phyloP scores from a whole-genome alignment of 2,113 vertebrate genomes.

The Petrocephalus microphthalmus region DNA sequence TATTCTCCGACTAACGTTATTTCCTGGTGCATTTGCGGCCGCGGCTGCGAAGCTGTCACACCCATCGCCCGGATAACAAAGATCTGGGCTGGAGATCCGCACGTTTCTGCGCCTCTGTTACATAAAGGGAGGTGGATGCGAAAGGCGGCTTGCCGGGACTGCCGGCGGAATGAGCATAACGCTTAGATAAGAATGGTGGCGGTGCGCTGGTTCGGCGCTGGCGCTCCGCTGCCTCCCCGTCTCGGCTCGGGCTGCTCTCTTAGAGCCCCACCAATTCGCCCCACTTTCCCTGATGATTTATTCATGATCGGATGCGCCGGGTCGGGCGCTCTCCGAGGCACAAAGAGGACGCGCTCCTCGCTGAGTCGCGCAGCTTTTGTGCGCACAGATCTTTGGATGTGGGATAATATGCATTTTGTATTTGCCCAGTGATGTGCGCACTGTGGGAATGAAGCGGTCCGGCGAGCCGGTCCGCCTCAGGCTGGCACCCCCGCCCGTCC shows the following conservation, averaged over 20 bases:
- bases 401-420: background rate
- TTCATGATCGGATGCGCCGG: slow-evolving; percentile 12
- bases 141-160: background rate
- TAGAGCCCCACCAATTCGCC: background rate
- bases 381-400: background rate
- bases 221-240: background rate
- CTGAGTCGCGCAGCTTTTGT: background rate
- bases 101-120: background rate
- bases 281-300: slow-evolving; percentile 21
- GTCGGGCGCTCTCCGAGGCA: slow-evolving; percentile 7
- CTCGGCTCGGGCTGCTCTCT: background rate
- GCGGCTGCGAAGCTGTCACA: background rate
- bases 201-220: background rate
- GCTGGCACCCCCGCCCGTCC: background rate
- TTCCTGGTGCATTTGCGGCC: background rate
- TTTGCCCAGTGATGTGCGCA: background rate
- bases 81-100: background rate
- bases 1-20: background rate
- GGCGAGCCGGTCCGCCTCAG: background rate
- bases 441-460: background rate
- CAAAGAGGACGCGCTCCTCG: slow-evolving; percentile 6
- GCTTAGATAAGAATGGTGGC: background rate
- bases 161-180: background rate
- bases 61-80: background rate
- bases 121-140: background rate